phyloP scores from a whole-genome alignment of 1,140 invertebrate species.

The Coptotermes formosanus region DNA sequence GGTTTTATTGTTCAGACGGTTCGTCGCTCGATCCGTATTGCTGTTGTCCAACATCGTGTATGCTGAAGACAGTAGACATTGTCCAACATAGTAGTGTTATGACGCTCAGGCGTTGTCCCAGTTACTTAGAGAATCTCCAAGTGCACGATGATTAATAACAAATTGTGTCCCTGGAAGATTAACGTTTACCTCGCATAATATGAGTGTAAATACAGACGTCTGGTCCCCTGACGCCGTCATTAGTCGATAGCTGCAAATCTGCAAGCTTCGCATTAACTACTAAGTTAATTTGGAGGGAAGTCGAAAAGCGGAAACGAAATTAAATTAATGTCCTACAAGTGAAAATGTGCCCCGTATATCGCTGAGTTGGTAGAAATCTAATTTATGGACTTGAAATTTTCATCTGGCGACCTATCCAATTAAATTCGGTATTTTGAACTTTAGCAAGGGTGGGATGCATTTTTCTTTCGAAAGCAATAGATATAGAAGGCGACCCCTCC shows the following conservation, averaged over 20 bases:
- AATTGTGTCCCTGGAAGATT: too few species aligned
- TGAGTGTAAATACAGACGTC: too few species aligned
- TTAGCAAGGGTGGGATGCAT: not conserved
- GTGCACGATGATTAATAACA: too few species aligned
- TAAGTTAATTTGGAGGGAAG: not conserved
- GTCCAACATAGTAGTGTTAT: too few species aligned
- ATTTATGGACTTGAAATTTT: constrained; percentile 17
- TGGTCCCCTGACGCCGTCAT: not conserved
- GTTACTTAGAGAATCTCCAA: too few species aligned
- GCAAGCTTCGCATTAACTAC: not conserved
- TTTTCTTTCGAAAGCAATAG: constrained; percentile 11
- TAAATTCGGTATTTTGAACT: constrained; percentile 18
- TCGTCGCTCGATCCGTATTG: too few species aligned
- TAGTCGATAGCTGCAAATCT: not conserved
- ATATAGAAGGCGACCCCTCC: not conserved
- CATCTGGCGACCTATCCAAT: not conserved
- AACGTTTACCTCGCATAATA: too few species aligned
- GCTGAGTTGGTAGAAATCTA: constrained; percentile 1
- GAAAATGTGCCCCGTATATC: not conserved
- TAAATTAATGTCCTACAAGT: not conserved
- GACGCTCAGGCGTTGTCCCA: too few species aligned
- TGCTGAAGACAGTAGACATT: too few species aligned
- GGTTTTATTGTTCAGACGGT: too few species aligned
- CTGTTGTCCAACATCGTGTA: too few species aligned
- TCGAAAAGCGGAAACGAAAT: not conserved